Evolutionary conservation across 1,140 invertebrate genomes (phyloP).

Genomic region (Calliphora vicina): DNA sequence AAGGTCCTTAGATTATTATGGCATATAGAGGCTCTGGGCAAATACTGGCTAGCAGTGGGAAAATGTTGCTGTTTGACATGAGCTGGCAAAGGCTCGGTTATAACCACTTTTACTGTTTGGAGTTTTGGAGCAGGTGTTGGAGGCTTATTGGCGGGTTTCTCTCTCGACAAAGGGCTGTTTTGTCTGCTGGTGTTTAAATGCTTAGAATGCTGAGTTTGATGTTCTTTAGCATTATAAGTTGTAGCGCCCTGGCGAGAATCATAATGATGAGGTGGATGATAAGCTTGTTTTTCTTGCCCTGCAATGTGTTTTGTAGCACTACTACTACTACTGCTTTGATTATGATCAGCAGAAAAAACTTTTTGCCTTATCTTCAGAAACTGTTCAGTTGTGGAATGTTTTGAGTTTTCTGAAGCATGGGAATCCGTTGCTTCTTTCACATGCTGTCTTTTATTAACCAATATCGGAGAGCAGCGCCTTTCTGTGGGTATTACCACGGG

Average conservation of each 20-base stretch:
- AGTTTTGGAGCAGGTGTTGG: background rate
- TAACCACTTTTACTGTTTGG: conserved; percentile 25
- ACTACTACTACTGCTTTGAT: background rate
- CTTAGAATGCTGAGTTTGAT: background rate
- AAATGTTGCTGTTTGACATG: background rate
- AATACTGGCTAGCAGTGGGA: background rate
- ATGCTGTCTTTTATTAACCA: background rate
- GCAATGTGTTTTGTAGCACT: background rate
- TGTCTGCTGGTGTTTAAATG: background rate
- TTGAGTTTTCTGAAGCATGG: background rate
- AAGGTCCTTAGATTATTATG: background rate
- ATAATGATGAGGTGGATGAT: conserved; percentile 21
- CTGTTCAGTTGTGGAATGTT: conserved; percentile 4
- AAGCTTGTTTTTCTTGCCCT: background rate
- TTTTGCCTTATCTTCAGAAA: background rate
- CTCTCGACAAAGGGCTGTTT: background rate
- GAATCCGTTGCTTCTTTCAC: background rate
- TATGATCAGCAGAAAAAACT: background rate
- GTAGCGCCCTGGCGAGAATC: background rate
- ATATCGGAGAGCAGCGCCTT: conserved; percentile 18
- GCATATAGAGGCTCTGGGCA: background rate
- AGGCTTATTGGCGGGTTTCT: background rate
- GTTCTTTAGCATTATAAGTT: background rate
- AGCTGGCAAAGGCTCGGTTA: background rate
- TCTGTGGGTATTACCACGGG: conserved; percentile 39